These are phyloP conservation scores for Salminus brasiliensis DNA, from an alignment of 2,113 vertebrate genomes.

Conservation along the genomic window DNA sequence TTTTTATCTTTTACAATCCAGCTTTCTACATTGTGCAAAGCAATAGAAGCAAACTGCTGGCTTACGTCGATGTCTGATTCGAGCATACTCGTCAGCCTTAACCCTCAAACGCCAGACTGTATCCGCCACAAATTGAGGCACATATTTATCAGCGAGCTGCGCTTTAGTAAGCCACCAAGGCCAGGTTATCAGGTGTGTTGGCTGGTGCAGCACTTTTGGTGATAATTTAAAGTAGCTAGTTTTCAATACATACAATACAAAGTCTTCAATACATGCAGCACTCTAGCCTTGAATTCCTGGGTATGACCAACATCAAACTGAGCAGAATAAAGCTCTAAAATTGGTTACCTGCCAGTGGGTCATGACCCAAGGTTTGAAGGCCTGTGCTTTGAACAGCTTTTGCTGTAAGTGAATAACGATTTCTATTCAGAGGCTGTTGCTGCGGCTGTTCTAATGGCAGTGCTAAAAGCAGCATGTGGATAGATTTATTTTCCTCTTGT, in stretches of 20 bases:
- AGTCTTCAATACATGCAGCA: no score
- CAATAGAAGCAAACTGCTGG: background rate
- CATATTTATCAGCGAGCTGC: background rate
- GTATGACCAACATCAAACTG: background rate
- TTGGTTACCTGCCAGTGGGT: background rate
- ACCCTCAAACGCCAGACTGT: background rate
- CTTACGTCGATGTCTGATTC: background rate
- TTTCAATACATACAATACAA: no score
- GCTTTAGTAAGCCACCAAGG: background rate
- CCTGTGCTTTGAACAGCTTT: background rate
- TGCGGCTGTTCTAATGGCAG: background rate
- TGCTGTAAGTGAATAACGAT: background rate
- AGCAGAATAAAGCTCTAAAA: background rate
- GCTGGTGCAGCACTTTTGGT: no score
- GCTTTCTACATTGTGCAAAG: background rate
- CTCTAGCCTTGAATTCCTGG: no score
- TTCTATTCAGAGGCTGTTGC: background rate
- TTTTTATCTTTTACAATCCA: background rate
- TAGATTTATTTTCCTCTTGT: conserved; percentile 30
- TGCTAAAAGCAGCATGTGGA: conserved; percentile 17
- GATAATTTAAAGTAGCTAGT: no score
- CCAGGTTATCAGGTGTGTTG: no score
- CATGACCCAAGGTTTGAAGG: background rate
- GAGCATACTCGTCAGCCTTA: no score
- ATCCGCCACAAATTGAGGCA: no score